Percentiles rank a stretch among this genome's conserved stretches.
Conservation (phyloP, 1,140 invertebrate genomes). For the Leptopilina clavipes region DNA sequence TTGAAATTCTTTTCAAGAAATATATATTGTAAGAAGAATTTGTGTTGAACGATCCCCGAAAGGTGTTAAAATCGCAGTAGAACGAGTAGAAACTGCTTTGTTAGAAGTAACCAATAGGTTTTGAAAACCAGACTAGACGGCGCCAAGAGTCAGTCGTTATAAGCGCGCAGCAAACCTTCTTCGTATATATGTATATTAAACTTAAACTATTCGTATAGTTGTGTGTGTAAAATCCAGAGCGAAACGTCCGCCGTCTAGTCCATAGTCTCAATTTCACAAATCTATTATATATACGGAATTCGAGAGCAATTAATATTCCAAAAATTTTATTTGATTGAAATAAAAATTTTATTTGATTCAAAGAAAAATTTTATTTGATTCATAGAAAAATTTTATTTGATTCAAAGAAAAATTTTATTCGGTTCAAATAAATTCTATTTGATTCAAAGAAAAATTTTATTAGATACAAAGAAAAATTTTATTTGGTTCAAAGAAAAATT, state of each 20-base stretch:
- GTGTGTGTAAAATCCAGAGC: slow-evolving; percentile 8
- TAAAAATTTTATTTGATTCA: no score
- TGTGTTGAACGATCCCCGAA: not conserved
- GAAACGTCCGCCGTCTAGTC: not conserved
- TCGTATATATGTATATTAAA: not conserved
- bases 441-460: no score
- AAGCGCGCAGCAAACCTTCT: not conserved
- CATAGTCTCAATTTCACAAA: not conserved
- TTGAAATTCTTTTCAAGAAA: not conserved
- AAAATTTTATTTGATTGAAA: no score
- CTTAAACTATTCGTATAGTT: not conserved
- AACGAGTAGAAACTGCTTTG: not conserved
- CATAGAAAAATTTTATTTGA: no score
- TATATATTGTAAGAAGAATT: not conserved
- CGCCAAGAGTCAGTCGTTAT: not conserved
- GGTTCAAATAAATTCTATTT: no score
- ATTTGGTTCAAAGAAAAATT: no score
- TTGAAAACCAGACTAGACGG: not conserved
- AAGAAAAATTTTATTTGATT: no score
- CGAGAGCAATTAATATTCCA: no score
- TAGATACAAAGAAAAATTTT: no score
- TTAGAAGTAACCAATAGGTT: not conserved
- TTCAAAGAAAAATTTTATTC: no score
- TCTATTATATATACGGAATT: no score
- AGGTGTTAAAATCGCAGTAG: not conserved